phyloP scores from a whole-genome alignment of 1,140 invertebrate genomes.

The Heliconius eleuchia region DNA sequence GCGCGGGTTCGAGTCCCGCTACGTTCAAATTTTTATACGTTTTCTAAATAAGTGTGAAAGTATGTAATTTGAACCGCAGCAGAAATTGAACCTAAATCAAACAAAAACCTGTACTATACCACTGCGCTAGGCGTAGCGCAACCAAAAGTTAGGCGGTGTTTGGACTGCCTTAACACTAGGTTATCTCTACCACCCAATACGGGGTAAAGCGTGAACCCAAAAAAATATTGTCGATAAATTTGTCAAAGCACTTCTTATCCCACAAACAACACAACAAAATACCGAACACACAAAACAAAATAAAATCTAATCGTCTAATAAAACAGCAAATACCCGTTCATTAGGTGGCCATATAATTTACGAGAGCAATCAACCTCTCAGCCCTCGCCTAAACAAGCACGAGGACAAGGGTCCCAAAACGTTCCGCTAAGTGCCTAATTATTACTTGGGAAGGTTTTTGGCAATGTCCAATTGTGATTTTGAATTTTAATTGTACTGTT shows the following conservation, averaged over 20 bases:
- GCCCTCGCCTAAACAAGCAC: conserved; percentile 16
- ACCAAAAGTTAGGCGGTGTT: too few relatives aligned
- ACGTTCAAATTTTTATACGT: too few relatives aligned
- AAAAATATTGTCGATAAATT: background rate
- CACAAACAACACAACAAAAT: background rate
- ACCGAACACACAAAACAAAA: background rate
- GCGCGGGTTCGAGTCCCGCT: too few relatives aligned
- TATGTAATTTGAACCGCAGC: too few relatives aligned
- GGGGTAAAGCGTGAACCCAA: too few relatives aligned
- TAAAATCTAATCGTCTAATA: conserved; percentile 18
- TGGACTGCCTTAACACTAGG: too few relatives aligned
- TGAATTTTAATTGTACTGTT: background rate
- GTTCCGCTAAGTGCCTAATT: background rate
- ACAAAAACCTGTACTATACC: too few relatives aligned
- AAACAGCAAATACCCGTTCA: conserved; percentile 27
- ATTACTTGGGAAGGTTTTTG: background rate
- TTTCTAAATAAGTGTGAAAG: too few relatives aligned
- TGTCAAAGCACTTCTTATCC: background rate
- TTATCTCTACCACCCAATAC: too few relatives aligned
- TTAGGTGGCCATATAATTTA: conserved; percentile 26
- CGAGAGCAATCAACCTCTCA: conserved; percentile 22
- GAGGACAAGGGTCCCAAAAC: background rate
- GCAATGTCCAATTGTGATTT: background rate
- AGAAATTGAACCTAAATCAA: too few relatives aligned
- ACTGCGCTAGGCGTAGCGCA: too few relatives aligned